These are phyloP conservation scores for Aurelia sp. DNA, from an alignment of 30 jellyfish, hydroid and myxozoan species.

Conservation along the genomic window DNA sequence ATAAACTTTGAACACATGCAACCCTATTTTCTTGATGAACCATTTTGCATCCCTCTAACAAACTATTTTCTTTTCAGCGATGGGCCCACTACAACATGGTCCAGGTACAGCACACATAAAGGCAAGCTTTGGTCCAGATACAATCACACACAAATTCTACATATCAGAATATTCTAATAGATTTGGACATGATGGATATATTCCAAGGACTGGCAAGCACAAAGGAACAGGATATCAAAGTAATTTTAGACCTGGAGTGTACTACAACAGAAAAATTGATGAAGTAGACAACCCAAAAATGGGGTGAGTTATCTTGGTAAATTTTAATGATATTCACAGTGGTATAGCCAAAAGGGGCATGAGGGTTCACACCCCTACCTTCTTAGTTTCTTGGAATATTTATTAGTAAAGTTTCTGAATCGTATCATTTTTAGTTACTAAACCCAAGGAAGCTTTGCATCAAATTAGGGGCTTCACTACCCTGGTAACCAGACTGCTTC, in stretches of 20 bases:
- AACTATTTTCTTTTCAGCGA: not conserved
- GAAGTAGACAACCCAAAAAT: constrained; percentile 75
- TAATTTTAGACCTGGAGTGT: constrained; percentile 81
- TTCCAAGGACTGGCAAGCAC: constrained; percentile 71
- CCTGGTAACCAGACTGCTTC: too few relatives aligned
- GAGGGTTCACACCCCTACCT: too few relatives aligned
- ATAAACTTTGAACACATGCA: too few relatives aligned
- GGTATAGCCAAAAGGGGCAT: too few relatives aligned
- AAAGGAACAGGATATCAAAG: constrained; percentile 89
- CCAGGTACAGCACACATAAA: constrained; percentile 70
- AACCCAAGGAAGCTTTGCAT: too few relatives aligned
- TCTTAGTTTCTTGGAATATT: too few relatives aligned
- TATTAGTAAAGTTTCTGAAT: too few relatives aligned
- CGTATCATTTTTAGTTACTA: too few relatives aligned
- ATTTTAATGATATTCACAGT: not conserved
- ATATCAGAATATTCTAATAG: constrained; percentile 74
- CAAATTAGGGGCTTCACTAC: too few relatives aligned
- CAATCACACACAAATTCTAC: constrained; percentile 51
- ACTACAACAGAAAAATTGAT: constrained; percentile 74
- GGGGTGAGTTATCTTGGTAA: constrained; percentile 47
- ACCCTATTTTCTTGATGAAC: too few relatives aligned
- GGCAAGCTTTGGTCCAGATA: constrained; percentile 79
- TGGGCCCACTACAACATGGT: constrained; percentile 75
- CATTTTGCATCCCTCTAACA: not conserved
- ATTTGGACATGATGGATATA: constrained; percentile 64